Base-by-base conservation (phyloP, 2,797 vertebrate genomes). In the Hydrocynus forskahlii region DNA sequence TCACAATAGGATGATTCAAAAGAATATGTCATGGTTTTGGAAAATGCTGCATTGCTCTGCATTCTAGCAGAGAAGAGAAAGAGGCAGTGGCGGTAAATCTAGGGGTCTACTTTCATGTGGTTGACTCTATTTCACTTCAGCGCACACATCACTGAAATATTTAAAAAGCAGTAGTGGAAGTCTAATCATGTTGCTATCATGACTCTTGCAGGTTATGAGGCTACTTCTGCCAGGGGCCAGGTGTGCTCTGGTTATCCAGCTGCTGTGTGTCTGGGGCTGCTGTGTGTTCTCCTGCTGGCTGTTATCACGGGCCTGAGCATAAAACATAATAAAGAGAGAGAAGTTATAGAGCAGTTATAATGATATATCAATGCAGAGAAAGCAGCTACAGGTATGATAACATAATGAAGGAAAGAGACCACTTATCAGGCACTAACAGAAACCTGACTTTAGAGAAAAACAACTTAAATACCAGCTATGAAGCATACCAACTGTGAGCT, bases 61-160 rank as follows among this genome's bases (percentile, higher is more conserved):
- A 35, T 35, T 35, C 35, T 35, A 35, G 35, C 12, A 14, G 52
- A 17, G 52, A 54, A 54, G 13, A 54, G 16, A 17, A 55, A 55
- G 54, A 55, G 54, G 54, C n/a, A n/a, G 54, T 55, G 16, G 9
- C 2, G 35, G 4, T n/a, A n/a, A n/a, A n/a, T n/a, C n/a, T n/a
- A n/a, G n/a, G n/a, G n/a, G n/a, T n/a, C n/a, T 52, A 13, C 50
- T 12, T 4, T 16, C 16, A 52, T 57, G 29, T n/a, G n/a, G n/a
- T n/a, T n/a, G n/a, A n/a, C n/a, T n/a, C n/a, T n/a, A n/a, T 16
- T 72, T 57, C 54, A 29, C 70, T 35, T 79, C 50, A 82, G 85
- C 7, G 12, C 82, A 71, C 23, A 79, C 19, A 21, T 23, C 25
- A 52, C 1, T 52, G 0, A 52, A 52, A 14, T 1, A 52, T 52